Percentiles rank a stretch among this genome's conserved stretches.
phyloP scores from a whole-genome alignment of 2,113 vertebrate species.

The Aythya baeri region DNA sequence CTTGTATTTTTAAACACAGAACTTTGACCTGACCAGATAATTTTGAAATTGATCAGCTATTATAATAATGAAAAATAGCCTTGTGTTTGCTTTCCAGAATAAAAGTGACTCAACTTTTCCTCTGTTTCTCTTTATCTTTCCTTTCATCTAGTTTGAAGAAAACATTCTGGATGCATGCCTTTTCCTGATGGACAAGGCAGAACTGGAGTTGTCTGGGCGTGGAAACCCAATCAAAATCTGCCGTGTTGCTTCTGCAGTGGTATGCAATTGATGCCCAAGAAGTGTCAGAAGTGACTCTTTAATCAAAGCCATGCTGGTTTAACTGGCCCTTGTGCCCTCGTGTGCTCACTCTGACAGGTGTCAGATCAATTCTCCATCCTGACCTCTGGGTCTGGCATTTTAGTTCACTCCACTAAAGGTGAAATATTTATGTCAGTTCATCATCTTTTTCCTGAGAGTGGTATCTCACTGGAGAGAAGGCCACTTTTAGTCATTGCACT shows the following conservation, averaged over 20 bases:
- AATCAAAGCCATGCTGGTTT: background rate
- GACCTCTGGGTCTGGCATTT: background rate
- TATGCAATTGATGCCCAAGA: constrained; percentile 60
- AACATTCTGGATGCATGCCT: constrained; percentile 91
- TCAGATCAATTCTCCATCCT: background rate
- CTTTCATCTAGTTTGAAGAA: constrained; percentile 87
- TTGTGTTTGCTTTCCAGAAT: background rate
- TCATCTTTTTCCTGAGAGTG: background rate
- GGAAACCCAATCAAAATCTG: constrained; percentile 91
- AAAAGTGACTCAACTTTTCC: background rate
- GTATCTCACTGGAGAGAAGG: background rate
- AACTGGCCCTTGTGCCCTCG: background rate
- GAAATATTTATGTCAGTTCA: background rate
- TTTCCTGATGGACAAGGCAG: constrained; percentile 88
- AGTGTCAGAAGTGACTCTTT: background rate
- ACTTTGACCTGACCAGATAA: background rate
- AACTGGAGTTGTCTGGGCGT: constrained; percentile 89
- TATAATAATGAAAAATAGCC: background rate
- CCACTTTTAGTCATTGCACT: background rate
- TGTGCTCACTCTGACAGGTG: background rate
- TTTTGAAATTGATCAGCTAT: background rate
- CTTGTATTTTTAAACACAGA: background rate
- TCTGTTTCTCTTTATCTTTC: background rate
- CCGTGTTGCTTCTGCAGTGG: constrained; percentile 93
- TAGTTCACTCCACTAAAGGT: background rate